Evolutionary conservation across 2,888 invertebrate genomes (phyloP), one percentile per base, ranked within the genome.

Genomic region (Taphrorychus bicolor): DNA sequence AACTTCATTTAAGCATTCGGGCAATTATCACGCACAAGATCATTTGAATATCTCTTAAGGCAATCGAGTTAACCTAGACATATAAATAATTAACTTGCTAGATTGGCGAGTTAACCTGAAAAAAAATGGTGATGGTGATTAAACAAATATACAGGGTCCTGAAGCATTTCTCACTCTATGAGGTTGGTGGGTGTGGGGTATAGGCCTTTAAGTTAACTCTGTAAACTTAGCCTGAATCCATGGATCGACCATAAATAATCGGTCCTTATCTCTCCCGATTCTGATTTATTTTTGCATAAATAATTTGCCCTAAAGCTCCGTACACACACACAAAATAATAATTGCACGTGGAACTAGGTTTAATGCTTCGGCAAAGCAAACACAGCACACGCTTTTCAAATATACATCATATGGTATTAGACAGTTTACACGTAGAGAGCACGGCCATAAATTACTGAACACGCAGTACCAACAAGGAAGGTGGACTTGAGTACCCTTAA

Each of bases 241-340:
- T 63, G 41, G 57, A 57, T 57, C 54, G 21, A 57, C 51, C 9
- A 63, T 63, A 63, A 63, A 63, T 63, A 63, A 57, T 40, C 49
- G 57, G 57, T 5, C 16, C 14, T 45, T 45, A 45, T 45, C 18
- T 45, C 45, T 9, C 14, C 14, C 45, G 18, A 63, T 57, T 51
- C 32, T 63, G 57, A 63, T 57, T 63, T 63, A 63, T 63, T 63
- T 63, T 63, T 63, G 63, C 57, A 49, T 63, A 49, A 63, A 63
- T 41, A 40, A 63, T 49, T 48, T 49, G 51, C 51, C 57, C 57
- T 51, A 32, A 14, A 51, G 63, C 51, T n/a, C 3, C 9, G 32
- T 32, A 32, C 9, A 32, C 32, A 32, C n/a, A n/a, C 17, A 45
- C 45, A 16, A 45, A 45, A 16, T 45, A 9, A 2, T 45, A 45